Conservation (phyloP, 2,113 vertebrate genomes). For the Piaya cayana region DNA sequence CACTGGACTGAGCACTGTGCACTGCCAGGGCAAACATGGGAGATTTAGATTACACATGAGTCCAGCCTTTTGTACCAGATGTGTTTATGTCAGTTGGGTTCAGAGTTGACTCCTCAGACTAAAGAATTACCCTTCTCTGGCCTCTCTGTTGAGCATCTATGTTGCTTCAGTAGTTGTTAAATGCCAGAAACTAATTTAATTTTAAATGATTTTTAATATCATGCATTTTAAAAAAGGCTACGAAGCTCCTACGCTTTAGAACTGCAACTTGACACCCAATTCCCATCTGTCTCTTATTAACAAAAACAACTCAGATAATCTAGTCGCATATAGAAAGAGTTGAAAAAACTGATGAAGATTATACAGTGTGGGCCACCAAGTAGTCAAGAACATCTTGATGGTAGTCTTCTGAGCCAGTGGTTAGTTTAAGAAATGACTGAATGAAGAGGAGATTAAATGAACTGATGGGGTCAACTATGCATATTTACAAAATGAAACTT, state of each 20-base stretch:
- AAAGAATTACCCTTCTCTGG: not conserved
- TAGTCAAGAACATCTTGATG: not conserved
- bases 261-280: conserved; percentile 32
- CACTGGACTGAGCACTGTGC: not conserved
- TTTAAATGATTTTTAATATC: conserved; percentile 53
- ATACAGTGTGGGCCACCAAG: not conserved
- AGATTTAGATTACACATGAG: not conserved
- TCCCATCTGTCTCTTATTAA: conserved; percentile 68
- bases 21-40: not conserved
- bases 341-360: conserved; percentile 14
- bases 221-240: conserved; percentile 43
- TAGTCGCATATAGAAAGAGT: conserved; percentile 1
- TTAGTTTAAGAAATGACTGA: not conserved
- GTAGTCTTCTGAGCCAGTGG: not conserved
- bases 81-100: not conserved
- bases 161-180: conserved; percentile 21
- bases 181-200: conserved; percentile 36
- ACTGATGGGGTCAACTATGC: not conserved
- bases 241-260: conserved; percentile 47
- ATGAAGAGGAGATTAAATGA: not conserved
- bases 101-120: not conserved
- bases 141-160: not conserved
- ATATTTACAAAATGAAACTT: not conserved
- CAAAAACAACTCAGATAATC: conserved; percentile 51
- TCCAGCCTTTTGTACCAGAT: not conserved